These are phyloP conservation scores for Nannoperca australis DNA, from an alignment of 2,797 vertebrate genomes.

Conservation along the genomic window DNA sequence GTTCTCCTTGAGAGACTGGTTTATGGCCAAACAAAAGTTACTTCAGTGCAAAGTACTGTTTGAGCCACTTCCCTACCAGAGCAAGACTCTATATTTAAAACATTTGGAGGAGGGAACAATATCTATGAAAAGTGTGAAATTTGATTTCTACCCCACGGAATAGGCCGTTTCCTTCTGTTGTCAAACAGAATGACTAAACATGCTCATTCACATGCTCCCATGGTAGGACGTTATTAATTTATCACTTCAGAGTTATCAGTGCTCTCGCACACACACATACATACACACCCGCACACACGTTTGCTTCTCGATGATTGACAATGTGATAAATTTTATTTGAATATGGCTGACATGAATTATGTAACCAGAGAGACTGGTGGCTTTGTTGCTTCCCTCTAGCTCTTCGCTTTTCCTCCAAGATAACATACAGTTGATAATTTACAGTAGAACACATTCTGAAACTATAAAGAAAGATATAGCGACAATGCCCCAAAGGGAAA, in stretches of 20 bases:
- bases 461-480: slow-evolving; percentile 72
- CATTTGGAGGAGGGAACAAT: slow-evolving; percentile 79
- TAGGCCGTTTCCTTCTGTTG: slow-evolving; percentile 86
- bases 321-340: slow-evolving; percentile 89
- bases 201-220: slow-evolving; percentile 85
- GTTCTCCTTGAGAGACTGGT: slow-evolving; percentile 55
- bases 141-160: slow-evolving; percentile 82
- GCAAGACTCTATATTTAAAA: slow-evolving; percentile 78
- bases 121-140: slow-evolving; percentile 82
- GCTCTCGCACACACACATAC: slow-evolving; percentile 54
- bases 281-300: slow-evolving; percentile 43
- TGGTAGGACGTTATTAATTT: slow-evolving; percentile 86
- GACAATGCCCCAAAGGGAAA: slow-evolving; percentile 74
- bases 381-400: slow-evolving; percentile 80
- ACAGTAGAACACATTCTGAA: slow-evolving; percentile 80
- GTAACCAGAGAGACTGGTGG: slow-evolving; percentile 81
- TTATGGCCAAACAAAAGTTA: slow-evolving; percentile 80
- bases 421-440: slow-evolving; percentile 83
- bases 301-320: slow-evolving; percentile 84
- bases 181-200: slow-evolving; percentile 91
- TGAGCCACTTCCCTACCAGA: slow-evolving; percentile 72
- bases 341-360: slow-evolving; percentile 88
- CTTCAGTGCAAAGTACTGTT: slow-evolving; percentile 59
- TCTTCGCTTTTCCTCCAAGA: slow-evolving; percentile 78
- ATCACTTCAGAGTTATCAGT: slow-evolving; percentile 83